Percentiles rank a stretch among this genome's conserved stretches.
phyloP scores from a whole-genome alignment of 2,797 vertebrate species.

The Emydoidea blandingii region DNA sequence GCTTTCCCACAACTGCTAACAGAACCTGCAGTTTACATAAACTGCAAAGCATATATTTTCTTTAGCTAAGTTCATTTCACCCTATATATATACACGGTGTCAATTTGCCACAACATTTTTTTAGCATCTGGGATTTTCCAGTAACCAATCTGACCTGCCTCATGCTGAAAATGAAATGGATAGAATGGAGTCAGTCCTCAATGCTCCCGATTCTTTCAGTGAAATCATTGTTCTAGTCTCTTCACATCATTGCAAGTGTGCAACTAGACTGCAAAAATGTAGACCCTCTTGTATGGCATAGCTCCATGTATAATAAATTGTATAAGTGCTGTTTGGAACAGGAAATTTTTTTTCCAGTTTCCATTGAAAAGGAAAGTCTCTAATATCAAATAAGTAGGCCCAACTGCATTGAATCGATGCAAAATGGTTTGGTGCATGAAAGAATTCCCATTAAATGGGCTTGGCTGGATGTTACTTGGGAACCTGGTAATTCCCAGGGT shows the following conservation, averaged over 20 bases:
- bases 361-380: accelerated
- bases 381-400: neutral
- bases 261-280: neutral
- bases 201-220: neutral
- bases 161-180: neutral
- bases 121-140: neutral
- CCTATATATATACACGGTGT: neutral
- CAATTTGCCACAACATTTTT: neutral
- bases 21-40: neutral
- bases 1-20: neutral
- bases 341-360: neutral
- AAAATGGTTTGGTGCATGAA: neutral
- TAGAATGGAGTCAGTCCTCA: neutral
- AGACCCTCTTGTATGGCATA: neutral
- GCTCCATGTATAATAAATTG: neutral
- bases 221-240: neutral
- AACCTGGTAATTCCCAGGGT: neutral
- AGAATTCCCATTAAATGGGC: neutral
- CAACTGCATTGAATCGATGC: neutral
- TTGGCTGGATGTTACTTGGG: neutral
- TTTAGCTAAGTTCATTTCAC: neutral
- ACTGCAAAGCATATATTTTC: neutral
- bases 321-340: neutral
- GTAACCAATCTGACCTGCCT: neutral
- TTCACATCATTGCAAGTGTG: neutral